Evolutionary conservation across 2,797 vertebrate genomes (phyloP).

Genomic region (Furcifer pardalis): DNA sequence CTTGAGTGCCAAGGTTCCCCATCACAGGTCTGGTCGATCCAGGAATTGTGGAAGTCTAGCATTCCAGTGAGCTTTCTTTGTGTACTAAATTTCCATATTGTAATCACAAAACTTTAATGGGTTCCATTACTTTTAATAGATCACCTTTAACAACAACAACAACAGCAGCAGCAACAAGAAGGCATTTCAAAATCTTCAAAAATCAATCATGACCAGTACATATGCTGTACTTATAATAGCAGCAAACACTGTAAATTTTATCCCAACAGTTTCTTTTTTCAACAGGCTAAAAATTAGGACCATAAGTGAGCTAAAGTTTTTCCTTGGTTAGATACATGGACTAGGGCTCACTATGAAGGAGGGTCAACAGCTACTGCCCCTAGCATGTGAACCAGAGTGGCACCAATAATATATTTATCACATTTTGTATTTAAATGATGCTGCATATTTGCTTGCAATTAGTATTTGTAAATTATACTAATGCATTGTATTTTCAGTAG

Average conservation of each 20-base stretch:
- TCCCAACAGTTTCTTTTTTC: not conserved
- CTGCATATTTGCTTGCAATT: slow-evolving; percentile 31
- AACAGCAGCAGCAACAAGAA: slow-evolving; percentile 31
- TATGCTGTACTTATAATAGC: not conserved
- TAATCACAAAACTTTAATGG: slow-evolving; percentile 52
- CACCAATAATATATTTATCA: slow-evolving; percentile 36
- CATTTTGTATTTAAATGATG: slow-evolving; percentile 28
- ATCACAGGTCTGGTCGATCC: too few relatives aligned
- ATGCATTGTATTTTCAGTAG: slow-evolving; percentile 40
- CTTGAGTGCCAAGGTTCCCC: too few relatives aligned
- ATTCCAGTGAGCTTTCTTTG: not conserved
- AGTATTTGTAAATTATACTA: slow-evolving; percentile 34
- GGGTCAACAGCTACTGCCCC: not conserved
- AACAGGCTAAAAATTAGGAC: not conserved
- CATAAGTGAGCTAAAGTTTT: not conserved
- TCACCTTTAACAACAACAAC: too few relatives aligned
- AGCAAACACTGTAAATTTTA: slow-evolving; percentile 4
- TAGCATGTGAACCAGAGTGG: not conserved
- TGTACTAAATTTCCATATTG: slow-evolving; percentile 53
- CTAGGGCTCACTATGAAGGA: slow-evolving; percentile 17
- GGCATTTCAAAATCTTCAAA: slow-evolving; percentile 46
- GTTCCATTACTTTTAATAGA: slow-evolving; percentile 49
- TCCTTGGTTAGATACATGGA: not conserved
- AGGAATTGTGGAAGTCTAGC: too few relatives aligned
- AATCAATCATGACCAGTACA: not conserved